These are phyloP conservation scores for Manacus vitellinus DNA, from an alignment of 2,113 vertebrate species.

Conservation along the genomic window DNA sequence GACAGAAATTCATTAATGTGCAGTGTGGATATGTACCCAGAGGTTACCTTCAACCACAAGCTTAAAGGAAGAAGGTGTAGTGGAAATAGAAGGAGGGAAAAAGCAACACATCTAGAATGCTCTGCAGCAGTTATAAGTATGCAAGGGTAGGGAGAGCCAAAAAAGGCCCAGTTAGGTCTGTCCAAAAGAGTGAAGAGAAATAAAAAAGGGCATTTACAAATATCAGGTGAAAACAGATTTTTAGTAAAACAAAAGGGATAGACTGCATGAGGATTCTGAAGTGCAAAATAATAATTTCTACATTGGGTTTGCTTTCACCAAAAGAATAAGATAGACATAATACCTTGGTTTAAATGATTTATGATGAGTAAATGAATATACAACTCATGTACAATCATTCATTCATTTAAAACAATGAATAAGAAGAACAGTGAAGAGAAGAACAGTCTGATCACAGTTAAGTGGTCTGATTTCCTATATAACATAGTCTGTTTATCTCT, in stretches of 20 bases:
- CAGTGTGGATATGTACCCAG: conserved; percentile 5
- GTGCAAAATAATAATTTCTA: not conserved
- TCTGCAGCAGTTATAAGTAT: not conserved
- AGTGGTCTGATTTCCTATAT: not conserved
- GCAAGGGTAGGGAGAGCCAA: not conserved
- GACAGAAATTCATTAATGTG: conserved; percentile 29
- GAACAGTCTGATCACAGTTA: not conserved
- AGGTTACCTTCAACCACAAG: not conserved
- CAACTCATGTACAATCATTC: not conserved
- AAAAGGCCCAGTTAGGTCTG: not conserved
- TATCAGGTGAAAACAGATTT: not conserved
- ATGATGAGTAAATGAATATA: not conserved
- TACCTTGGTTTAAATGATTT: not conserved
- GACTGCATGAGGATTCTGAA: not conserved
- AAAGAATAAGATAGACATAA: not conserved
- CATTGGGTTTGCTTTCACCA: not conserved
- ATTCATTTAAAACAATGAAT: not conserved
- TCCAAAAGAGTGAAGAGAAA: not conserved
- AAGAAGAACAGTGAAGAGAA: not conserved
- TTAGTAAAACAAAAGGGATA: not conserved
- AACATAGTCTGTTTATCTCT: not conserved
- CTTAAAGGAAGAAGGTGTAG: not conserved
- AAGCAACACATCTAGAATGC: not conserved
- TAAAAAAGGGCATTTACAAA: not conserved
- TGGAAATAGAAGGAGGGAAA: not conserved